Evolutionary conservation across 2,797 vertebrate genomes (phyloP).

Genomic region (Emys orbicularis): DNA sequence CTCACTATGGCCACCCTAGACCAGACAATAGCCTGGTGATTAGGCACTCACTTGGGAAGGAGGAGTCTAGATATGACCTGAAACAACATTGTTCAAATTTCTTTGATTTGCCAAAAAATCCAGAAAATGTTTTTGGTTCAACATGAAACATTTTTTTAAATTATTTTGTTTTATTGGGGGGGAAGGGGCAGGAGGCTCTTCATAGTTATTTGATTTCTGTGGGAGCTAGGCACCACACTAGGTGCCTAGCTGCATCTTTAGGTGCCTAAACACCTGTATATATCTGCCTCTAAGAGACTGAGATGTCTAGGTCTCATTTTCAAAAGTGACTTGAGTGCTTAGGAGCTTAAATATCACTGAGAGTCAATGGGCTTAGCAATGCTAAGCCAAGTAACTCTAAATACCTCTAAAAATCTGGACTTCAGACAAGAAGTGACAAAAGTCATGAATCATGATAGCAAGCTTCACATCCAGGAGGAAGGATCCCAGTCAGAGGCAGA

Average conservation of each 20-base stretch:
- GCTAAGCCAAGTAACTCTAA: not conserved
- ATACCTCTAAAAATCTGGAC: not conserved
- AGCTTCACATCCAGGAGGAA: not conserved
- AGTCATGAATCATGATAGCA: not conserved
- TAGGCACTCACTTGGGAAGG: too few species aligned
- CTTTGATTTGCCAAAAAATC: too few species aligned
- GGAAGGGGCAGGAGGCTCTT: too few species aligned
- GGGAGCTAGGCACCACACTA: not conserved
- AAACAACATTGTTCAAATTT: too few species aligned
- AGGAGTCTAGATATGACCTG: too few species aligned
- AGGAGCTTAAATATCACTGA: not conserved
- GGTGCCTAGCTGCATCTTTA: not conserved
- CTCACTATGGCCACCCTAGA: too few species aligned
- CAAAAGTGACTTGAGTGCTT: not conserved
- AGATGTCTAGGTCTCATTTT: not conserved
- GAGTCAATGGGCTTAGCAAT: not conserved
- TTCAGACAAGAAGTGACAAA: not conserved
- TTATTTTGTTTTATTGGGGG: too few species aligned
- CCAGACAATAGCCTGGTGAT: too few species aligned
- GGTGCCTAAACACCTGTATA: not conserved
- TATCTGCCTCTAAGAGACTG: not conserved
- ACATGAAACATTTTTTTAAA: too few species aligned
- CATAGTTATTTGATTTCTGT: too few species aligned
- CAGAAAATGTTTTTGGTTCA: too few species aligned
- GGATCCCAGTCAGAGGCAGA: not conserved